Evolutionary conservation across 2,888 invertebrate genomes (phyloP), one percentile per base, ranked within the genome.

Genomic region (Aquatica leii): DNA sequence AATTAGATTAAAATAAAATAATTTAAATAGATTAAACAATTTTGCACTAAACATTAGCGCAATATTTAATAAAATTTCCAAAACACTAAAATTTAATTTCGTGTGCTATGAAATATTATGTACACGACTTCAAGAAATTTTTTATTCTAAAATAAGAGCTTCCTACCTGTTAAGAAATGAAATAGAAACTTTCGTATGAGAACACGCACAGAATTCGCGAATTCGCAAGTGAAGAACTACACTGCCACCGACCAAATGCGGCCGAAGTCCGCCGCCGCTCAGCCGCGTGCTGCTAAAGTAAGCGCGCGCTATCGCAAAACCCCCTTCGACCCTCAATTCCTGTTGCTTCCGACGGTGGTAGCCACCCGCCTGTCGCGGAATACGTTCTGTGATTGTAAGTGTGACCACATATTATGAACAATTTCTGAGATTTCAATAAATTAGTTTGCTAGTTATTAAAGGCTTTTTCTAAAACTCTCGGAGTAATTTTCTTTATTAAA

Each of bases 271-370:
- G 76, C 74, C 76, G 76, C 77, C 76, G 75, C 77, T 78, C 78
- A 77, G 77, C 77, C 80, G 81, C 80, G 80, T 80, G 80, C 80
- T 78, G 74, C 73, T 76, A 73, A 75, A 76, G 67, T 78, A 76
- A 80, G 82, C 82, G 81, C 82, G 81, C 84, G 83, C 81, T 81
- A 81, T 82, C 81, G 81, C 82, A 79, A 82, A 80, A 81, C 82
- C 81, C 82, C 82, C 80, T 80, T 81, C 80, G 78, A 80, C 80
- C 80, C 80, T 70, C 74, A 72, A 73, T 77, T 78, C 79, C 80
- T 80, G 79, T 80, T 81, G 80, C 80, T 80, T 81, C 80, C 79
- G 78, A 76, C 77, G 77, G 77, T 79, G 79, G 78, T 77, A 77
- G 76, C 80, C 77, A 77, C 78, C 77, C 78, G 77, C 77, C 78